phyloP scores from a whole-genome alignment of 2,888 invertebrate species.

The Dromius quadrimaculatus region DNA sequence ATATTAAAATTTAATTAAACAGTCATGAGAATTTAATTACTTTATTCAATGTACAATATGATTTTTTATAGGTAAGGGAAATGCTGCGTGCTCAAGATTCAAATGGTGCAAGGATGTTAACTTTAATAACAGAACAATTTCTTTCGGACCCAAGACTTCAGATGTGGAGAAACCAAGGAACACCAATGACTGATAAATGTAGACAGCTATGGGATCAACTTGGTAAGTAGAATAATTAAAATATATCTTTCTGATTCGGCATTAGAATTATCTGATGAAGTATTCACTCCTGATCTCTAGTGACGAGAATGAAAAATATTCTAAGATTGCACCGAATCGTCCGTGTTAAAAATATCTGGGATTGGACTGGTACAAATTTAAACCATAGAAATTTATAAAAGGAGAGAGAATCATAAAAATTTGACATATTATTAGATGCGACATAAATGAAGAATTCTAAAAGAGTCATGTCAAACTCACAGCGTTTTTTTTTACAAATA shows the following conservation, averaged over 20 bases:
- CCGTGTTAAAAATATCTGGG: too few relatives aligned
- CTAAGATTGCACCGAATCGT: too few relatives aligned
- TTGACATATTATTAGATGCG: too few relatives aligned
- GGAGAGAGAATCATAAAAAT: too few relatives aligned
- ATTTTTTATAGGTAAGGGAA: slow-evolving; percentile 76
- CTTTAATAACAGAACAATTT: slow-evolving; percentile 89
- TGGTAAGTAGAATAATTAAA: slow-evolving; percentile 63
- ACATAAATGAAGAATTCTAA: too few relatives aligned
- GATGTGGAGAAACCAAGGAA: slow-evolving; percentile 85
- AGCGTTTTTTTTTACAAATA: too few relatives aligned
- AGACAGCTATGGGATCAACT: slow-evolving; percentile 89
- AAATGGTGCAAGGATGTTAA: slow-evolving; percentile 87
- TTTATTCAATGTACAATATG: background rate
- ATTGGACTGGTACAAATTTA: too few relatives aligned
- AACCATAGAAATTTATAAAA: too few relatives aligned
- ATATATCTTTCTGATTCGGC: background rate
- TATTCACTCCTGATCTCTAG: too few relatives aligned
- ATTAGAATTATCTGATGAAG: background rate
- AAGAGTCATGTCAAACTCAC: too few relatives aligned
- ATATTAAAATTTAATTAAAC: background rate
- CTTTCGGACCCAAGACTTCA: slow-evolving; percentile 84
- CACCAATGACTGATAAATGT: slow-evolving; percentile 88
- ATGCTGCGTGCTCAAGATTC: slow-evolving; percentile 88
- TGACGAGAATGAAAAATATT: too few relatives aligned
- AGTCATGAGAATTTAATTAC: background rate